Evolutionary conservation across 2,797 vertebrate species (phyloP), one percentile per base, ranked within the genome.

Genomic region (Liasis olivaceus): DNA sequence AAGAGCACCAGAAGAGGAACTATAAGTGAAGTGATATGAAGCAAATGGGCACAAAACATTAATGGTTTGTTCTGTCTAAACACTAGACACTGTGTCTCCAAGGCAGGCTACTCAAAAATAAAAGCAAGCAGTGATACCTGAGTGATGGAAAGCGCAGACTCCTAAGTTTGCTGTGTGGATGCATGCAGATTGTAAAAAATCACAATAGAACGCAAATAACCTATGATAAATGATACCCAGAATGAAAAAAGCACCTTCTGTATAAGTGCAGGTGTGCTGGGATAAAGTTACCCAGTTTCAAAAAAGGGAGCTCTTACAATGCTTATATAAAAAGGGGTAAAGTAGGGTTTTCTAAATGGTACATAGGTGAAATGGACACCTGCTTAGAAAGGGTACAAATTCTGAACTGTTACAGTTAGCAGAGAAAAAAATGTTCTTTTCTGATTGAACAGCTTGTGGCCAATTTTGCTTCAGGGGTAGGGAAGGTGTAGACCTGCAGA

Each of bases 21-120:
- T 31, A 1, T 64, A 24, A 87, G 93, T 86, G 88, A 95, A 95
- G 94, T 36, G 85, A 88, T 89, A 93, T 66, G 89, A 92, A 94
- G 94, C 92, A 96, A 96, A 96, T 51, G 90, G 5, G 91, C 94
- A 94, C 51, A 95, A 94, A 88, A 93, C 93, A 93, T 63, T 92
- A 81, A 84, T 93, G 94, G 85, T 93, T 95, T 92, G 54, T 66
- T 92, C 90, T 93, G 28, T 95, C 94, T 95, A 91, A 94, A 92
- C 0, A 22, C 56, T 90, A 94, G 93, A 66, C 93, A 90, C 85
- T 81, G 56, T 63, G 91, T 31, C 90, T 96, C 91, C 90, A 94
- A 95, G 84, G 93, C 93, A 95, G 95, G 93, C 93, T 95, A 66
- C 28, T 95, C 91, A 92, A 87, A 95, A 96, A 95, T 69, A 94